Conservation (phyloP, 2,888 invertebrate genomes). For the Harmothoe impar region DNA sequence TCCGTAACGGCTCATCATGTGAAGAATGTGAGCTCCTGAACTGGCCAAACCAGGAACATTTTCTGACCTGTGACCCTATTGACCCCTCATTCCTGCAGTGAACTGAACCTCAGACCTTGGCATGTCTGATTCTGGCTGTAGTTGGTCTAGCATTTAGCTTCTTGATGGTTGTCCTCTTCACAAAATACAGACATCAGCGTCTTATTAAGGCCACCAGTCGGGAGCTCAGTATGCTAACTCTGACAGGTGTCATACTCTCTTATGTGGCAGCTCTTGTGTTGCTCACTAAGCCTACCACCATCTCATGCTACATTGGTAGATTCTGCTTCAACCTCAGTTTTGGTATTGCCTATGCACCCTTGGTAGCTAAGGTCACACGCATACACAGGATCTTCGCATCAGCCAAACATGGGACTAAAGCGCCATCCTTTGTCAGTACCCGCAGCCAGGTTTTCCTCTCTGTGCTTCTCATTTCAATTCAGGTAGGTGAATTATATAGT, state of each 20-base stretch:
- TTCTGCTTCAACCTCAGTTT: constrained; percentile 73
- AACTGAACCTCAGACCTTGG: constrained; percentile 23
- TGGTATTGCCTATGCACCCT: constrained; percentile 72
- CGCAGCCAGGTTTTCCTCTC: constrained; percentile 71
- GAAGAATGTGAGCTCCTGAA: neutral
- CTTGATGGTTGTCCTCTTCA: constrained; percentile 28
- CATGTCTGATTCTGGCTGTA: neutral
- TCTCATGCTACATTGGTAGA: constrained; percentile 68
- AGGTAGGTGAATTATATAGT: constrained; percentile 68
- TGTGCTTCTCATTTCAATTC: constrained; percentile 66
- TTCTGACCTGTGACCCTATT: constrained; percentile 5
- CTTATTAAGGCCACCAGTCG: constrained; percentile 49
- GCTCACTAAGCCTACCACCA: constrained; percentile 67
- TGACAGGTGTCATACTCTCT: constrained; percentile 21
- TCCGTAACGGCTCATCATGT: constrained; percentile 25
- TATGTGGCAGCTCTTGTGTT: constrained; percentile 23
- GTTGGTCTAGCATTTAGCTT: neutral
- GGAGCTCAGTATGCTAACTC: constrained; percentile 30
- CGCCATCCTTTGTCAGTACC: constrained; percentile 70
- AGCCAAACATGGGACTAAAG: constrained; percentile 59
- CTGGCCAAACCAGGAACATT: constrained; percentile 50
- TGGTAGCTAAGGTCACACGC: constrained; percentile 68
- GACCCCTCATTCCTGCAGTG: constrained; percentile 10
- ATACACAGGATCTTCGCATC: constrained; percentile 65
- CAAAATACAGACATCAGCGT: constrained; percentile 4